These are phyloP conservation scores for Myzus persicae DNA, from an alignment of 1,140 invertebrate species.

Conservation along the genomic window DNA sequence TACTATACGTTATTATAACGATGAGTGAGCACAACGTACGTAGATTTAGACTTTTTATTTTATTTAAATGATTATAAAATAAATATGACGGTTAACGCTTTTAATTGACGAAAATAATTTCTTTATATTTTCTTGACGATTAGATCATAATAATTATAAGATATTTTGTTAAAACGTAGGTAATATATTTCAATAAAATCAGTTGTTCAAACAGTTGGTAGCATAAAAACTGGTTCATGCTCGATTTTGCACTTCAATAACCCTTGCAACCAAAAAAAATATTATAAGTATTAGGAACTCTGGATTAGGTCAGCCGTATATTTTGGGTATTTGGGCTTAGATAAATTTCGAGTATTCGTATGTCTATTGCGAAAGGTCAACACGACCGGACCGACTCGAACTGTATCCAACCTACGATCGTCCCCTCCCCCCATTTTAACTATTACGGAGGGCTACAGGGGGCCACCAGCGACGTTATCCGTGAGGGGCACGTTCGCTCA, in stretches of 20 bases:
- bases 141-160: not conserved
- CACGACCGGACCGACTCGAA: not conserved
- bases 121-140: not conserved
- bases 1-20: not conserved
- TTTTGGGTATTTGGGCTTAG: not conserved
- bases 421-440: not conserved
- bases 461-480: slow-evolving; percentile 18
- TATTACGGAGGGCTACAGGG: slow-evolving; percentile 13
- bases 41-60: not conserved
- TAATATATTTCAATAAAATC: not conserved
- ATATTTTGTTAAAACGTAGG: not conserved
- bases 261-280: not conserved
- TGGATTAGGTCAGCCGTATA: not conserved
- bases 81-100: not conserved
- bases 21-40: not conserved
- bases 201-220: not conserved
- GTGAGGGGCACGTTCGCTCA: slow-evolving; percentile 36
- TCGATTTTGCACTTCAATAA: slow-evolving; percentile 12
- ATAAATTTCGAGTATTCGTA: slow-evolving; percentile 6
- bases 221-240: not conserved
- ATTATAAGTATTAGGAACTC: not conserved
- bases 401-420: not conserved
- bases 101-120: not conserved
- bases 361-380: slow-evolving; percentile 41
- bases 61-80: not conserved